Percentiles rank a stretch among this genome's conserved stretches.
Conservation (phyloP, 30 jellyfish, hydroid and myxozoan genomes). For the Hydra vulgaris region DNA sequence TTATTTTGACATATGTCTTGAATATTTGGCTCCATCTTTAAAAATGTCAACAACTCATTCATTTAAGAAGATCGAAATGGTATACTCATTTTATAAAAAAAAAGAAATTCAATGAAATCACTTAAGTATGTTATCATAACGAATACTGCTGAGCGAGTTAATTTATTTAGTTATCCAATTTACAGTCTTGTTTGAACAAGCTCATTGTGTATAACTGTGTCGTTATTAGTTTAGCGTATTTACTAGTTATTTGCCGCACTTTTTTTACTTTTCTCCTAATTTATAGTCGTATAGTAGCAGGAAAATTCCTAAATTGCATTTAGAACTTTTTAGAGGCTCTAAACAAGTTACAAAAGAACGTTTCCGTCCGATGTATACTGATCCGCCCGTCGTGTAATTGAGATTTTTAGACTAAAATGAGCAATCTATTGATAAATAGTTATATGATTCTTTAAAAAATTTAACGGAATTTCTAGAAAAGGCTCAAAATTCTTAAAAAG, state of each 20-base stretch:
- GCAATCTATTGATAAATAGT: neutral
- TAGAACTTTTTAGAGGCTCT: neutral
- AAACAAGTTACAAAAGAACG: neutral
- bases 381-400: neutral
- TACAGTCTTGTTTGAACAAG: neutral
- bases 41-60: neutral
- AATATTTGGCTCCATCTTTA: neutral
- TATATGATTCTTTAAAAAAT: neutral
- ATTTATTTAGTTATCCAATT: neutral
- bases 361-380: neutral
- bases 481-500: neutral
- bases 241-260: neutral
- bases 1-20: neutral
- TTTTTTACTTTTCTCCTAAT: neutral
- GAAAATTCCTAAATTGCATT: no score
- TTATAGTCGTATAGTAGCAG: no score
- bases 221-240: neutral
- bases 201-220: neutral
- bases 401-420: neutral
- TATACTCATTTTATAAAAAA: neutral
- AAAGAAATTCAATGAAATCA: neutral
- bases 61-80: neutral
- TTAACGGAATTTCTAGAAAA: neutral
- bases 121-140: neutral
- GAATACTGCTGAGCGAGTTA: neutral